These are phyloP conservation scores for Sebastes miniatus DNA, from an alignment of 2,797 vertebrate genomes.

Conservation along the genomic window DNA sequence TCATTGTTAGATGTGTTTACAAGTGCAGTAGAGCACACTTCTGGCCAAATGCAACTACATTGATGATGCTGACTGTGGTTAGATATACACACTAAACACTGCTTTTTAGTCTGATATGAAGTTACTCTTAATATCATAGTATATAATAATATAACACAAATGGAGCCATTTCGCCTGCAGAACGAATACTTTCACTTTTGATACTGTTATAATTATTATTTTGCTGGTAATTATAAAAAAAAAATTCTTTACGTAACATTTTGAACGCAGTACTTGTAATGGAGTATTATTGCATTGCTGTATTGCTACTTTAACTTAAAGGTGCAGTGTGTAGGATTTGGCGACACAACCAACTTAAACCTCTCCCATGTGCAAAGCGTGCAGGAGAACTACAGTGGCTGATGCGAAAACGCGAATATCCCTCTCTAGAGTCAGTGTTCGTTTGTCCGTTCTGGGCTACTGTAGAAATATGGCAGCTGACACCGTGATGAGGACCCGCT, in stretches of 20 bases:
- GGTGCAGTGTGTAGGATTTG: too few relatives aligned
- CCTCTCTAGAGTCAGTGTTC: too few relatives aligned
- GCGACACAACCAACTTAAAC: too few relatives aligned
- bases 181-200: background rate
- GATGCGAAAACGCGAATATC: too few relatives aligned
- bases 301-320: background rate
- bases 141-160: background rate
- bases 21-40: background rate
- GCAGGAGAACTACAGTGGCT: too few relatives aligned
- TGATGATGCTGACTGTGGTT: background rate
- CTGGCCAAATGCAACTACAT: background rate
- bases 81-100: background rate
- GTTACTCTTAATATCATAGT: background rate
- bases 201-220: background rate
- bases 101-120: background rate
- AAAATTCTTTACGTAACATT: background rate
- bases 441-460: too few relatives aligned
- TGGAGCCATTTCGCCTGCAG: background rate
- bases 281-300: background rate
- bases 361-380: too few relatives aligned
- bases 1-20: background rate
- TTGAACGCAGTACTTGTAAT: background rate
- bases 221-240: background rate
- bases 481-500: too few relatives aligned
- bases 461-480: too few relatives aligned